Percentiles rank a stretch among this genome's conserved stretches.
Evolutionary conservation across 2,113 vertebrate genomes (phyloP).

Genomic region (Pavo muticus): DNA sequence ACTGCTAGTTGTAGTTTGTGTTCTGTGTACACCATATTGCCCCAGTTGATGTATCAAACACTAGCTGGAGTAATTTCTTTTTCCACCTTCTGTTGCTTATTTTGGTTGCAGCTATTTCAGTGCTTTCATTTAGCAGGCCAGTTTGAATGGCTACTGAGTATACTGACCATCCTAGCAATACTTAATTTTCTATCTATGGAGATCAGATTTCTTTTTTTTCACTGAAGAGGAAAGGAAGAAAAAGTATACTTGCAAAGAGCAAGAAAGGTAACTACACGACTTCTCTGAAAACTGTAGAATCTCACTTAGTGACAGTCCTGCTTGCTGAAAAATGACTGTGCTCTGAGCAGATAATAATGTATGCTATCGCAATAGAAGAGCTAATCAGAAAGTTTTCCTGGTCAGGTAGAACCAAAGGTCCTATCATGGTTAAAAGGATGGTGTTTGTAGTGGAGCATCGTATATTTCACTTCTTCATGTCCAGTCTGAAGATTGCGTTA

Average conservation of each 20-base stretch:
- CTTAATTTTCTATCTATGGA: slow-evolving; percentile 64
- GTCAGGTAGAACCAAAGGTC: not conserved
- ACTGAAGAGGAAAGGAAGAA: not conserved
- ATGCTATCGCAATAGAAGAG: not conserved
- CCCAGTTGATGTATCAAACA: slow-evolving; percentile 10
- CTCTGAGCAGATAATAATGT: not conserved
- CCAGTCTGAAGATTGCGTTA: not conserved
- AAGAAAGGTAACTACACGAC: not conserved
- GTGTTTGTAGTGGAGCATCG: not conserved
- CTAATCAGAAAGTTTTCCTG: not conserved
- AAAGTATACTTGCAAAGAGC: not conserved
- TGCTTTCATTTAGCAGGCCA: slow-evolving; percentile 49
- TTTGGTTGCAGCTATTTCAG: slow-evolving; percentile 67
- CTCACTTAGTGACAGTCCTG: not conserved
- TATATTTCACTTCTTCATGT: not conserved
- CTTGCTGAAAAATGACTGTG: slow-evolving; percentile 11
- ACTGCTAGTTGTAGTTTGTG: not conserved
- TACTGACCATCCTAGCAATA: slow-evolving; percentile 58
- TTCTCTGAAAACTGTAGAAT: not conserved
- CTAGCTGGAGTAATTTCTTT: slow-evolving; percentile 54
- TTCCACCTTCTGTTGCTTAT: slow-evolving; percentile 64
- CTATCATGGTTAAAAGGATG: rapidly evolving
- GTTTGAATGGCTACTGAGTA: slow-evolving; percentile 66
- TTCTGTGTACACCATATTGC: slow-evolving; percentile 11
- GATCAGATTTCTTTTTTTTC: slow-evolving; percentile 32